Base-by-base conservation (phyloP, 2,797 vertebrate genomes). In the Chloroceryle inda region DNA sequence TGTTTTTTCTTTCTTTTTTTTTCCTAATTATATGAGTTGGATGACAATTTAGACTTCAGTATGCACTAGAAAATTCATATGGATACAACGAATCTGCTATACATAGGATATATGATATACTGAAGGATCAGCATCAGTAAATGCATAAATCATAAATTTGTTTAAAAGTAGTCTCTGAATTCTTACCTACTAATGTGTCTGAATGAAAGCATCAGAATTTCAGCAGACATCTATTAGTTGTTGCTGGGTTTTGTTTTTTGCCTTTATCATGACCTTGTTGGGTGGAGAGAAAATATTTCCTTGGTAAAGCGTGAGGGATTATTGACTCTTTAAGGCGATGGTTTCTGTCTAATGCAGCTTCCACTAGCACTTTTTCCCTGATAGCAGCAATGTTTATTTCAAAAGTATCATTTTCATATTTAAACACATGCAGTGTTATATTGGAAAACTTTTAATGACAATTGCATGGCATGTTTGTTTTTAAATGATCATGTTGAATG, bases 401-500 rank as follows among this genome's bases (percentile, higher is more conserved):
- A 58, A 11, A 89, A 85, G n/a, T 55, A 27, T n/a, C 12, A 37
- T 93, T 94, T 93, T 83, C 50, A 18, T 73, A 55, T 73, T 66
- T 89, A 92, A 95, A 71, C 23, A 56, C 23, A 59, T 20, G 17
- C 76, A 66, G 29, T 1, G 21, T 79, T 81, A 92, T 76, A 64
- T 59, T 81, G 71, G 81, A 73, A 84, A 84, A 93, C 42, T 87
- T 74, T 4, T 68, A 67, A 77, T 38, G 73, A 80, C 83, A 75
- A 31, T 86, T 92, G 79, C 40, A 21, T 6, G 40, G 66, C 56
- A 3, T 73, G 68, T 83, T 94, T 94, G 64, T 66, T 95, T 91
- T 64, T 18, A 40, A 78, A 84, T 76, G 77, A 33, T 77, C 26
- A 14, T 62, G 49, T 38, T 64, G 73, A 64, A 63, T n/a, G 79